Evolutionary conservation across 92 coral and sea anemone genomes (phyloP).

Genomic region (Phenganax subtilis): DNA sequence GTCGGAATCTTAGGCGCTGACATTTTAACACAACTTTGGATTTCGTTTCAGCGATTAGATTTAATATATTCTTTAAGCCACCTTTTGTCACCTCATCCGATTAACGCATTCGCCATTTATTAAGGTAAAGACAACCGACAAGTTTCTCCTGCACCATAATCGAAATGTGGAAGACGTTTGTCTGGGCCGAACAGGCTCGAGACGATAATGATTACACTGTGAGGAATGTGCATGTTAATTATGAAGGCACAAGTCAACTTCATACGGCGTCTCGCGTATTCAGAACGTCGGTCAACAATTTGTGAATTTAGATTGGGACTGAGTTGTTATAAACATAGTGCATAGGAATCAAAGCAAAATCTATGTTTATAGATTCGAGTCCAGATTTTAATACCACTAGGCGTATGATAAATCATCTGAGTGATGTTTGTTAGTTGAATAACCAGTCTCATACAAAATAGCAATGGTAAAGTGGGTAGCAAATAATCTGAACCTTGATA

Average conservation of each 20-base stretch:
- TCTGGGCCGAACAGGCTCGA: conserved; percentile 7
- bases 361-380: too few species aligned
- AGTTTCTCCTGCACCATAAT: conserved; percentile 17
- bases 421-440: too few species aligned
- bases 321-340: too few species aligned
- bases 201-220: conserved; percentile 9
- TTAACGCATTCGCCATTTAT: conserved; percentile 25
- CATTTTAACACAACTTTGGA: background rate
- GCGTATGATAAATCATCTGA: too few species aligned
- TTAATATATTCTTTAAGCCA: conserved; percentile 23
- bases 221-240: conserved; percentile 1
- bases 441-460: too few species aligned
- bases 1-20: background rate
- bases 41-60: background rate
- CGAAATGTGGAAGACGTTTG: conserved; percentile 1
- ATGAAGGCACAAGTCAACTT: conserved; percentile 1
- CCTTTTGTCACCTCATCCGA: conserved; percentile 36
- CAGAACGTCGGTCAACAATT: background rate
- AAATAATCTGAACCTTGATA: too few species aligned
- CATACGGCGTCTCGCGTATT: conserved; percentile 3
- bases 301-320: background rate
- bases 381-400: too few species aligned
- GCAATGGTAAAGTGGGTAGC: too few species aligned
- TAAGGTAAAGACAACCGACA: conserved; percentile 35
- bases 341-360: too few species aligned